Conservation (phyloP, 2,113 vertebrate genomes). For the Ameiurus melas region DNA sequence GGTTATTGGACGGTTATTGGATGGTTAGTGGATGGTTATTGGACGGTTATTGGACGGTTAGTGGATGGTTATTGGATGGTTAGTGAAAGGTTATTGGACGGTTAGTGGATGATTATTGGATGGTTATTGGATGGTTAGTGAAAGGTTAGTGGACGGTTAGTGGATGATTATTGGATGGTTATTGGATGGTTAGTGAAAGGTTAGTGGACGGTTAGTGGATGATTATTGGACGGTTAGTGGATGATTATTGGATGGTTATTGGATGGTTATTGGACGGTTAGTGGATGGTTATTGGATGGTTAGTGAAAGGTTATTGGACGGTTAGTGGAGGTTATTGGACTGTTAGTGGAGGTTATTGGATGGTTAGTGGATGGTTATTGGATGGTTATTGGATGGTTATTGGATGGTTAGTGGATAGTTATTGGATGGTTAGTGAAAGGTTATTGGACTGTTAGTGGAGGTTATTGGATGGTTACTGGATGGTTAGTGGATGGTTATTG, state of each 20-base stretch:
- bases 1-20: not conserved
- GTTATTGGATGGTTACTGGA: not conserved
- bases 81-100: too few relatives aligned
- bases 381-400: not conserved
- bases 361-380: not conserved
- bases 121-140: not conserved
- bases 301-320: too few relatives aligned
- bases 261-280: not conserved
- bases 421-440: not conserved
- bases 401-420: not conserved
- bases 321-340: too few relatives aligned
- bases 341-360: not conserved
- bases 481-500: not conserved
- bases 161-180: not conserved
- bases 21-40: not conserved
- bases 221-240: not conserved
- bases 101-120: not conserved
- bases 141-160: not conserved
- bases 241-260: not conserved
- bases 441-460: not conserved
- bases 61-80: not conserved
- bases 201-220: not conserved
- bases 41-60: not conserved
- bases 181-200: too few relatives aligned
- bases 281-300: not conserved